phyloP scores from a whole-genome alignment of 2,797 vertebrate genomes.

The Denticeps clupeoides region DNA sequence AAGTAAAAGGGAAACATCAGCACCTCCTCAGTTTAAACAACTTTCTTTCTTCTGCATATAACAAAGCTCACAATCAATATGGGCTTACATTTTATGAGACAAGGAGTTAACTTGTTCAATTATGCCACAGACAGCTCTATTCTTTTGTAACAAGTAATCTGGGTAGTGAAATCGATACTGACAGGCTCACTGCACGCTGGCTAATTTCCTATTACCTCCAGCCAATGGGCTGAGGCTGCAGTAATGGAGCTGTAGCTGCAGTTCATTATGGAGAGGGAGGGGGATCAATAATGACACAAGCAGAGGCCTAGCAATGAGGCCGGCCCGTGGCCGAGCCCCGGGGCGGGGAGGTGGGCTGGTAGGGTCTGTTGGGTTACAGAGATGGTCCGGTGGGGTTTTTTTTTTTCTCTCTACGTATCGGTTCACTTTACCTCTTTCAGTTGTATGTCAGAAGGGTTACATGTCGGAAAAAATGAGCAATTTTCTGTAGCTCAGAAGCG shows the following conservation, averaged over 20 bases:
- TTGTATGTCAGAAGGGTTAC: too few relatives aligned
- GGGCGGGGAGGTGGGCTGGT: slow-evolving; percentile 34
- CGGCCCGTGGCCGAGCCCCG: slow-evolving; percentile 15
- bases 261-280: slow-evolving; percentile 77
- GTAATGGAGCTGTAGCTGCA: slow-evolving; percentile 95
- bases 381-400: slow-evolving; percentile 24
- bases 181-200: slow-evolving; percentile 83
- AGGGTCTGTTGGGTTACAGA: slow-evolving; percentile 22
- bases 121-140: slow-evolving; percentile 97
- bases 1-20: slow-evolving; percentile 47
- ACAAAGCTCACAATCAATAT: slow-evolving; percentile 80
- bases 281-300: slow-evolving; percentile 76
- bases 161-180: slow-evolving; percentile 97
- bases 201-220: slow-evolving; percentile 98
- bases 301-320: slow-evolving; percentile 44
- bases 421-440: too few relatives aligned
- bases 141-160: slow-evolving; percentile 99
- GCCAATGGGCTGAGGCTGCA: slow-evolving; percentile 72
- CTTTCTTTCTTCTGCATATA: slow-evolving; percentile 62
- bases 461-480: too few relatives aligned
- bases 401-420: too few relatives aligned
- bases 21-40: slow-evolving; percentile 64
- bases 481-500: too few relatives aligned
- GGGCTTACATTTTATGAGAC: slow-evolving; percentile 96
- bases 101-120: slow-evolving; percentile 99